A percentile compares a stretch with the other conserved stretches of the same genome.
These are phyloP conservation scores for Ptychochromis oligacanthus DNA, from an alignment of 2,113 vertebrate genomes.

Conservation along the genomic window DNA sequence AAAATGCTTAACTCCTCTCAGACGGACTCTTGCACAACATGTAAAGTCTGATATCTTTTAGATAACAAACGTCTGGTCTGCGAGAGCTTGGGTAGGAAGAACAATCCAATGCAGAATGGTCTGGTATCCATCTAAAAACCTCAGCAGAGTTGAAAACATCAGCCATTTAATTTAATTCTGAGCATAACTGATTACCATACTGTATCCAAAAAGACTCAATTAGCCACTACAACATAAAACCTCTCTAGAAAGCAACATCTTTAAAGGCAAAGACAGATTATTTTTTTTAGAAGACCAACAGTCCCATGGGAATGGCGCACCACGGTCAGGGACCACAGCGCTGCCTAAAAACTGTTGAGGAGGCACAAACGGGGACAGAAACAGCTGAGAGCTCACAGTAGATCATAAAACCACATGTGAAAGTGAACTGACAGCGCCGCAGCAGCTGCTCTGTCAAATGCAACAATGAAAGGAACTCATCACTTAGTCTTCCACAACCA, in stretches of 20 bases:
- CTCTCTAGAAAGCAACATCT: background rate
- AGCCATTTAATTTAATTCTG: background rate
- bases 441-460: slow-evolving; percentile 28
- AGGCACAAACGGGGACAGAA: background rate
- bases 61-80: background rate
- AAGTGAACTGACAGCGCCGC: slow-evolving; percentile 29
- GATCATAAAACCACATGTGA: slow-evolving; percentile 45
- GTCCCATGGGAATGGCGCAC: background rate
- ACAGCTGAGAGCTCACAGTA: background rate
- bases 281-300: background rate
- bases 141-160: background rate
- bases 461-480: slow-evolving; percentile 33
- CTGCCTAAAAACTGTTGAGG: background rate
- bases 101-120: background rate
- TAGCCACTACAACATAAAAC: background rate
- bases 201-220: background rate
- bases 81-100: background rate
- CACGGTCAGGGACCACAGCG: background rate
- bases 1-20: background rate
- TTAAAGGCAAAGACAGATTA: background rate
- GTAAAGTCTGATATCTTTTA: background rate
- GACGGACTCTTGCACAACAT: background rate
- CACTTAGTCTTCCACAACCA: slow-evolving; percentile 14
- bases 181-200: background rate
- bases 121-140: background rate